These are phyloP conservation scores for Spermophilus dauricus DNA, from an alignment of 2,113 vertebrate species.

Conservation along the genomic window DNA sequence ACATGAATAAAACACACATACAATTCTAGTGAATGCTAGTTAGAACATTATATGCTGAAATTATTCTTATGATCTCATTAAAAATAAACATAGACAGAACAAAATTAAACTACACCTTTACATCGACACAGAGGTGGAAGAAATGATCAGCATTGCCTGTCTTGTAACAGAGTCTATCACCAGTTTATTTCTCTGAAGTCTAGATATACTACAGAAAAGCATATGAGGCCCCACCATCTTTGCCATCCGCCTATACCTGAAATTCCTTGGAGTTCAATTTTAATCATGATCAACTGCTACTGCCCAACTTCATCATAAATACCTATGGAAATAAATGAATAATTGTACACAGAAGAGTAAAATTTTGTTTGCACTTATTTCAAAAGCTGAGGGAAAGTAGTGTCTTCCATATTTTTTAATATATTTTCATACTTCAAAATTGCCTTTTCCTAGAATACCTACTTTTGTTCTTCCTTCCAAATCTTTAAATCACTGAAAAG, in stretches of 20 bases:
- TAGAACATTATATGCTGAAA: not conserved
- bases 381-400: not conserved
- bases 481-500: constrained; percentile 62
- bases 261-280: not conserved
- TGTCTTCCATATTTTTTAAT: not conserved
- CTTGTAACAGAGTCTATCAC: accelerated
- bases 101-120: not conserved
- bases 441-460: constrained; percentile 39
- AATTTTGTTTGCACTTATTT: constrained; percentile 2
- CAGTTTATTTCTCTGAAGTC: not conserved
- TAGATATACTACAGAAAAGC: accelerated
- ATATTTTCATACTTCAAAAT: constrained; percentile 52
- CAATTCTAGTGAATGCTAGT: not conserved
- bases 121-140: accelerated
- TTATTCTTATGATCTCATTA: not conserved
- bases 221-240: accelerated
- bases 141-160: not conserved
- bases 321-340: not conserved
- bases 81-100: not conserved
- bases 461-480: constrained; percentile 46
- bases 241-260: not conserved
- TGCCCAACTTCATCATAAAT: not conserved
- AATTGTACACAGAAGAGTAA: not conserved
- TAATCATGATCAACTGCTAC: not conserved
- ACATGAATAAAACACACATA: not conserved